Evolutionary conservation across 2,888 invertebrate species (phyloP).

Genomic region (Spodoptera exigua): DNA sequence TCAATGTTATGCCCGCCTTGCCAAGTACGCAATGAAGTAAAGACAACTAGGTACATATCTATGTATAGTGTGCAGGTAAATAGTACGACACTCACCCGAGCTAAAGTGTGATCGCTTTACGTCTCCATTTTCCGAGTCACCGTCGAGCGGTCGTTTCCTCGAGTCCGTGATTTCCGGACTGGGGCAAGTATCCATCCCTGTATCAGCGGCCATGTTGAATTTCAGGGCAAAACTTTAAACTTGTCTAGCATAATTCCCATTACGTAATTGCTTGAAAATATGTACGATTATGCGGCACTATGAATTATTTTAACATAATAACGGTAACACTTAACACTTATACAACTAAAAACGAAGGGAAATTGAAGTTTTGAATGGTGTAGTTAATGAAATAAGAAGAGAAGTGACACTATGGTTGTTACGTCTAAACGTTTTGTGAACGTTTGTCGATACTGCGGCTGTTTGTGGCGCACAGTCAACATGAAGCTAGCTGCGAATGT

Average conservation of each 20-base stretch:
- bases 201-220: conserved; percentile 96
- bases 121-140: conserved; percentile 96
- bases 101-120: conserved; percentile 97
- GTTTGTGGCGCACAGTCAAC: conserved; percentile 81
- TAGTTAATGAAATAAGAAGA: conserved; percentile 84
- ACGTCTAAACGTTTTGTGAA: conserved; percentile 88
- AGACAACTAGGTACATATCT: conserved; percentile 55
- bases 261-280: conserved; percentile 87
- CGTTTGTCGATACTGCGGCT: conserved; percentile 88
- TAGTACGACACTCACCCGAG: conserved; percentile 91
- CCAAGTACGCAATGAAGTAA: conserved; percentile 82
- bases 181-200: conserved; percentile 98
- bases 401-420: conserved; percentile 85
- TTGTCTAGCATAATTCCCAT: conserved; percentile 89
- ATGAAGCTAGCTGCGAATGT: conserved; percentile 77
- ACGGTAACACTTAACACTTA: conserved; percentile 85
- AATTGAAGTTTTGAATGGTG: conserved; percentile 79
- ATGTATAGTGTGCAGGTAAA: conserved; percentile 66
- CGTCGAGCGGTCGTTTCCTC: conserved; percentile 96
- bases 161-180: conserved; percentile 97
- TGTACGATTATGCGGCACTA: conserved; percentile 84
- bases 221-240: conserved; percentile 89
- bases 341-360: conserved; percentile 79
- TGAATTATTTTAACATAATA: conserved; percentile 81
- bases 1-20: conserved; percentile 85